Conservation (phyloP, 2,797 vertebrate species). For the Scyliorhinus canicula region DNA sequence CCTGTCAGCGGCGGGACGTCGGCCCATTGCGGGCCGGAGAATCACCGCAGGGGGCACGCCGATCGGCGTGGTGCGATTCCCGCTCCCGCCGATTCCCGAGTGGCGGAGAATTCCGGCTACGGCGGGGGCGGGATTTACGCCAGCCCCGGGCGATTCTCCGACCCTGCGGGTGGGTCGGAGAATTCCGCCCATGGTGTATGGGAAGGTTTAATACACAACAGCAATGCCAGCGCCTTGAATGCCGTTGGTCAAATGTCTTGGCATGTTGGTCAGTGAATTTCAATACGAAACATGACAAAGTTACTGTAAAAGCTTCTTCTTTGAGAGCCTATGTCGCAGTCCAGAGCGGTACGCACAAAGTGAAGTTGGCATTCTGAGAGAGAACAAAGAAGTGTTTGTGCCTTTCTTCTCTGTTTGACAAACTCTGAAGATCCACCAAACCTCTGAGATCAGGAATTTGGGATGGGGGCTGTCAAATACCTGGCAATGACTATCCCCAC, state of each 20-base stretch:
- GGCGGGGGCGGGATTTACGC: too few relatives aligned
- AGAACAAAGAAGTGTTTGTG: neutral
- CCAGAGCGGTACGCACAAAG: neutral
- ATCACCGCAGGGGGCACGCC: too few relatives aligned
- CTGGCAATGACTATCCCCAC: neutral
- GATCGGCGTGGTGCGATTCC: too few relatives aligned
- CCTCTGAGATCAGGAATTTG: neutral
- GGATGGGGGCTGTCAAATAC: neutral
- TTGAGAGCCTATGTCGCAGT: neutral
- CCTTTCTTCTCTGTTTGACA: neutral
- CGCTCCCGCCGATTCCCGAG: too few relatives aligned
- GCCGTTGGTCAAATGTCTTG: neutral
- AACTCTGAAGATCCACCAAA: neutral
- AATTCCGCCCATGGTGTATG: too few relatives aligned
- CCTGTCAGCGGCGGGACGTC: too few relatives aligned
- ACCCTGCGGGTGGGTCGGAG: too few relatives aligned
- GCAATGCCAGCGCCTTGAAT: neutral
- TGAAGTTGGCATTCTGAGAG: neutral
- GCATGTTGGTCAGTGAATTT: neutral
- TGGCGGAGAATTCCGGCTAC: too few relatives aligned
- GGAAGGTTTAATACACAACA: neutral
- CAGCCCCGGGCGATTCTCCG: too few relatives aligned
- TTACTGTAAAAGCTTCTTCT: neutral
- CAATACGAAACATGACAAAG: neutral
- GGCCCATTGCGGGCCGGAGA: too few relatives aligned